A percentile compares a stretch with the other conserved stretches of the same genome.
Conservation (phyloP, 64 coral and sea anemone species). For the Acropora yongei region DNA sequence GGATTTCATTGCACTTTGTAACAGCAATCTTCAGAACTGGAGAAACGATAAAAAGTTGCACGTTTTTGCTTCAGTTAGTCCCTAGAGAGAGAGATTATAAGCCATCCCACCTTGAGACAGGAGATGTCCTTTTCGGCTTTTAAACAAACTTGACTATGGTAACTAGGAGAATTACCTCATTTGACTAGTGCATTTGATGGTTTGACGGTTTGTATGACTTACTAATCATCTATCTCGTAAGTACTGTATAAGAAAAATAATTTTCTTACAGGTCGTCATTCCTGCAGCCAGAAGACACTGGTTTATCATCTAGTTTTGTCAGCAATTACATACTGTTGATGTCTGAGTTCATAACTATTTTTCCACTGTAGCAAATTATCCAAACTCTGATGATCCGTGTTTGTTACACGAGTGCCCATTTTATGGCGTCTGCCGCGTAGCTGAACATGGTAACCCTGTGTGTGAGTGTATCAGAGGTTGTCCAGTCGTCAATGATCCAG, state of each 20-base stretch:
- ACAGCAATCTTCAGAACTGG: too few species aligned
- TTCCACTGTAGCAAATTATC: background rate
- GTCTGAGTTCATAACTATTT: background rate
- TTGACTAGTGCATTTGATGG: too few species aligned
- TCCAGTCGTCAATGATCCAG: conserved; percentile 38
- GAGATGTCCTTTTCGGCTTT: too few species aligned
- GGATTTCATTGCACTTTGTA: background rate
- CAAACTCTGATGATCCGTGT: conserved; percentile 38
- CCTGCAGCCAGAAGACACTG: background rate
- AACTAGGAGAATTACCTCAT: too few species aligned
- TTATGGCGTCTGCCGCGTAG: conserved; percentile 31
- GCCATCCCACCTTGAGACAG: too few species aligned
- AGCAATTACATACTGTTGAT: background rate
- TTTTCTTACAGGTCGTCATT: too few species aligned
- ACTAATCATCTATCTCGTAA: background rate
- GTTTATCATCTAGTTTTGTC: background rate
- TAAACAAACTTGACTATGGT: too few species aligned
- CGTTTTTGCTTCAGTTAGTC: too few species aligned
- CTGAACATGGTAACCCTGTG: conserved; percentile 30
- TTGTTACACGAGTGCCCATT: conserved; percentile 42
- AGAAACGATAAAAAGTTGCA: too few species aligned
- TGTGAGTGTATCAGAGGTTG: conserved; percentile 56
- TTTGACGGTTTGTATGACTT: too few species aligned
- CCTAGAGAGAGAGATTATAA: too few species aligned
- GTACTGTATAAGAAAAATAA: background rate